These are phyloP conservation scores for Oreochromis tanganicae DNA, from an alignment of 2,113 vertebrate species.

Conservation along the genomic window DNA sequence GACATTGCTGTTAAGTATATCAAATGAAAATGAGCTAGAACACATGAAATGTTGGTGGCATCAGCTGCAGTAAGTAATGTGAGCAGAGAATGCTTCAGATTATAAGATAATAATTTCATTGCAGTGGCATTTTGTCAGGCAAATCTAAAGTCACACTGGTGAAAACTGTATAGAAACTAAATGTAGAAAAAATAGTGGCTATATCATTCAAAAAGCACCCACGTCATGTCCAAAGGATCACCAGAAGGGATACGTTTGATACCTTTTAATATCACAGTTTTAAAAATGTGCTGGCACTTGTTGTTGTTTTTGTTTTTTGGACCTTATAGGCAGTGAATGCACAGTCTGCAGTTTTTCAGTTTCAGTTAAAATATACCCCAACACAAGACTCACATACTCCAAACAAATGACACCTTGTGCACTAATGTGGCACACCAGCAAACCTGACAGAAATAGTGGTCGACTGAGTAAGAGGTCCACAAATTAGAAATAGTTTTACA, in stretches of 20 bases:
- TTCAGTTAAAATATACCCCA: background rate
- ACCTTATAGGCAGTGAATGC: background rate
- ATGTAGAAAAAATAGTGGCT: background rate
- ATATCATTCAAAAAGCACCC: background rate
- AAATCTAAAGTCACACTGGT: background rate
- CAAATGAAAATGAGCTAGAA: background rate
- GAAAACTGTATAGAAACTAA: background rate
- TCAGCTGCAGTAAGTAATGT: background rate
- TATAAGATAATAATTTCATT: background rate
- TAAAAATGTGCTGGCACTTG: background rate
- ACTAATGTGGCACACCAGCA: background rate
- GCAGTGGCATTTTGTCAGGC: background rate
- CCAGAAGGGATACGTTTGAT: background rate
- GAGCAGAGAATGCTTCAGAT: background rate
- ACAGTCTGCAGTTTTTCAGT: background rate
- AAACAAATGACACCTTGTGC: background rate
- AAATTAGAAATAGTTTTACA: background rate
- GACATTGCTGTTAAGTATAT: background rate
- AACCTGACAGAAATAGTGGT: background rate
- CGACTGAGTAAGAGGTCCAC: background rate
- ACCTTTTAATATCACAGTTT: background rate
- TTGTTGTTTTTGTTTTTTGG: background rate
- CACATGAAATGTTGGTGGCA: background rate
- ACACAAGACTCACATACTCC: background rate
- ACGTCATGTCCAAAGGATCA: background rate